Evolutionary conservation across 2,113 vertebrate genomes (phyloP).

Genomic region (Spilogale gracilis): DNA sequence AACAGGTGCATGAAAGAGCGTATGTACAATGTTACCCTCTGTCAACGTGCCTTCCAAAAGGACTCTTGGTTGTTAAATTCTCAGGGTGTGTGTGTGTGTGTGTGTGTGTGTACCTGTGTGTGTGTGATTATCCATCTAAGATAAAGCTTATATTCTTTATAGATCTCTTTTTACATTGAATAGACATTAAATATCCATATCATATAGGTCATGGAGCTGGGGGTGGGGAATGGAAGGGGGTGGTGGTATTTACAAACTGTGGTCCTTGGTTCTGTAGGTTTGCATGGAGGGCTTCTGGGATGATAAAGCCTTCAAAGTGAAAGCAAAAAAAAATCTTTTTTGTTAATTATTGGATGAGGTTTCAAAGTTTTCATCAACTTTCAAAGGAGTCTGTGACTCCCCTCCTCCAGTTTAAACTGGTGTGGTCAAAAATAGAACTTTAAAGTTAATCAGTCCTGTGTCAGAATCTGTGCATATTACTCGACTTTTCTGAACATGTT

Average conservation of each 20-base stretch:
- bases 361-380: conserved; percentile 44
- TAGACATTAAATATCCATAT: not conserved
- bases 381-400: not conserved
- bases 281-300: not conserved
- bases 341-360: not conserved
- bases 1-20: conserved; percentile 85
- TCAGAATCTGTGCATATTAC: not conserved
- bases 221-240: not conserved
- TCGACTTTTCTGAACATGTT: not conserved
- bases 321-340: not conserved
- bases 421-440: not conserved
- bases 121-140: not conserved
- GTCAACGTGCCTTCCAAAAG: conserved; percentile 76
- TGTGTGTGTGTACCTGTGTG: not conserved
- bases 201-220: not conserved
- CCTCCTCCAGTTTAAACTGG: not conserved
- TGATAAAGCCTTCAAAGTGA: not conserved
- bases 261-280: not conserved
- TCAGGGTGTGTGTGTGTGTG: conserved; percentile 47
- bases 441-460: not conserved
- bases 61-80: conserved; percentile 74
- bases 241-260: not conserved
- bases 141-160: conserved; percentile 53
- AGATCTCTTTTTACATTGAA: conserved; percentile 16
- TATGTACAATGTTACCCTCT: conserved; percentile 63